Evolutionary conservation across 2,888 invertebrate genomes (phyloP), one percentile per base, ranked within the genome.

Genomic region (Cryptocephalus moraei): DNA sequence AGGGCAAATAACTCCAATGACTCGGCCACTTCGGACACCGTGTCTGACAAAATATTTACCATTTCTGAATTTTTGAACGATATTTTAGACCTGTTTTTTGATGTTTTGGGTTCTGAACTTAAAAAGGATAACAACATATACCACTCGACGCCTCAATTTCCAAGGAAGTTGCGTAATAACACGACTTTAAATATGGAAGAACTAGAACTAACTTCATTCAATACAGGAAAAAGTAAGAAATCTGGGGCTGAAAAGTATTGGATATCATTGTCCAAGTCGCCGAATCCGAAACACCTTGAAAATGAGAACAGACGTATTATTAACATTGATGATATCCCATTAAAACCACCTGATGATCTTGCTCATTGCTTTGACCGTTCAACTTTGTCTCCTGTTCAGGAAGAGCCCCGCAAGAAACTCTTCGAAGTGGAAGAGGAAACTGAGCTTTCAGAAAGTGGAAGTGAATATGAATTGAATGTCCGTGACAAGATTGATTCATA

Each of bases 251-350:
- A 68, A 53, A 59, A 59, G n/a, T 68, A 63, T 48, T 70, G 70
- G 70, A 57, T 69, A 41, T 50, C 66, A 1, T 57, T 68, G 41
- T 56, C 58, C 31, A 59, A 57, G 44, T 57, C 59, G 10, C 58
- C 61, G 8, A 44, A 49, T 12, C 41, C 44, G 34, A 44, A 39
- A n/a, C 8, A 34, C 11, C 41, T 47, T 33, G 31, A 12, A 13
- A 9, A 41, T 9, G 39, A 48, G 9, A 49, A 44, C 40, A 52
- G 47, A 46, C 39, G 40, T 31, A 34, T 59, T 33, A 43, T 62
- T 8, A 66, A 69, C 48, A 59, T 67, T 0, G 68, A 69, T 53
- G 67, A 68, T 34, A 68, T 67, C 42, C 67, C 67, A 4, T 54
- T 67, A 32, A 59, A 54, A 46, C 66, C 66, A 13, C 68, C 67